phyloP scores from a whole-genome alignment of 2,113 vertebrate genomes.

The Antechinus stuartii region DNA sequence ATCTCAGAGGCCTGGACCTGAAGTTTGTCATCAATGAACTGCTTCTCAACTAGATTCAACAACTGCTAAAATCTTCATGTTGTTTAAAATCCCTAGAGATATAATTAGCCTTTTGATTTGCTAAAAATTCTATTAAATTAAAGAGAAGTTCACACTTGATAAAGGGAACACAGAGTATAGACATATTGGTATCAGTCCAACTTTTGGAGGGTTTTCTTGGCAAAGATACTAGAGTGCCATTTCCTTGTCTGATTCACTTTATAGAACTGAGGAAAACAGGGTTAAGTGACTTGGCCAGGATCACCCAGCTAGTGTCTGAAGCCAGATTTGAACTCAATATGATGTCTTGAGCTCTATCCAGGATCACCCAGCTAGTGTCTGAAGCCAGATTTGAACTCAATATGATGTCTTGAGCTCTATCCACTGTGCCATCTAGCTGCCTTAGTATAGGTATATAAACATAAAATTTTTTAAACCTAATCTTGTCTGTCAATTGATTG shows the following conservation, averaged over 20 bases:
- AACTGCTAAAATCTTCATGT: neutral
- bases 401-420: neutral
- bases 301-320: neutral
- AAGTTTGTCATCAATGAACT: neutral
- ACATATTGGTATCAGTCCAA: neutral
- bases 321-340: neutral
- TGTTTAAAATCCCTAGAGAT: neutral
- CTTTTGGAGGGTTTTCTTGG: neutral
- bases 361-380: neutral
- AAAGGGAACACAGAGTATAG: neutral
- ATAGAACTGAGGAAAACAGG: constrained; percentile 20
- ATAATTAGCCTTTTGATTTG: neutral
- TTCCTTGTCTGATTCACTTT: neutral
- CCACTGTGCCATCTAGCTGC: neutral
- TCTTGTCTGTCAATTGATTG: neutral
- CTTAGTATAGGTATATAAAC: neutral
- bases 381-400: neutral
- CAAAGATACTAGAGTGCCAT: neutral
- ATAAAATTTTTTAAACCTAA: neutral
- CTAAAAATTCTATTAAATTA: neutral
- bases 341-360: neutral
- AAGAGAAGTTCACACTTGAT: neutral
- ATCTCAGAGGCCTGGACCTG: neutral
- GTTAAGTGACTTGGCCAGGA: neutral
- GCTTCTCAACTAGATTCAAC: neutral